Conservation (phyloP, 2,113 vertebrate species). For the Muntiacus muntjak region DNA sequence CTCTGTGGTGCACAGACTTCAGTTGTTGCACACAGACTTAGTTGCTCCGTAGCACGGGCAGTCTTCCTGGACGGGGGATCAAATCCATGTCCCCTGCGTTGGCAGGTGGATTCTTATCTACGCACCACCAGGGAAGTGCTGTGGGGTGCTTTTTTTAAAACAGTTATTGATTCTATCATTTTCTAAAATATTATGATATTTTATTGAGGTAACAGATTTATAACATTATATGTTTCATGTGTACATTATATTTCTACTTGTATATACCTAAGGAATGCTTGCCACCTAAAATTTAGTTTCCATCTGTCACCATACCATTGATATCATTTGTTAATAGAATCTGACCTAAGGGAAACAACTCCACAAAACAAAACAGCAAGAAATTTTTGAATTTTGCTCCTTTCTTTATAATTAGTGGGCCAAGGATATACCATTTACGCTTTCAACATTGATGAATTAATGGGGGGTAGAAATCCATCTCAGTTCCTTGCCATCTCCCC, state of each 20-base stretch:
- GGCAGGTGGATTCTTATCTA: background rate
- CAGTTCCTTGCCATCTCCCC: background rate
- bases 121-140: background rate
- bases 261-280: background rate
- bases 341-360: background rate
- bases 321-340: constrained; percentile 43
- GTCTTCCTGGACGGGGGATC: background rate
- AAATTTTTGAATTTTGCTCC: background rate
- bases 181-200: background rate
- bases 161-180: background rate
- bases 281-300: background rate
- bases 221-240: background rate
- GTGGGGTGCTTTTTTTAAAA: background rate
- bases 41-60: background rate
- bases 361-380: constrained; percentile 32
- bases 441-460: background rate
- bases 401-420: background rate
- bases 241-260: background rate
- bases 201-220: background rate
- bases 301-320: background rate
- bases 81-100: background rate
- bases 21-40: background rate
- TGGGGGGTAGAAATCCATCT: background rate
- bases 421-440: background rate
- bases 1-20: background rate